Evolutionary conservation across 2,888 invertebrate genomes (phyloP).

Genomic region (Cantharis lateralis): DNA sequence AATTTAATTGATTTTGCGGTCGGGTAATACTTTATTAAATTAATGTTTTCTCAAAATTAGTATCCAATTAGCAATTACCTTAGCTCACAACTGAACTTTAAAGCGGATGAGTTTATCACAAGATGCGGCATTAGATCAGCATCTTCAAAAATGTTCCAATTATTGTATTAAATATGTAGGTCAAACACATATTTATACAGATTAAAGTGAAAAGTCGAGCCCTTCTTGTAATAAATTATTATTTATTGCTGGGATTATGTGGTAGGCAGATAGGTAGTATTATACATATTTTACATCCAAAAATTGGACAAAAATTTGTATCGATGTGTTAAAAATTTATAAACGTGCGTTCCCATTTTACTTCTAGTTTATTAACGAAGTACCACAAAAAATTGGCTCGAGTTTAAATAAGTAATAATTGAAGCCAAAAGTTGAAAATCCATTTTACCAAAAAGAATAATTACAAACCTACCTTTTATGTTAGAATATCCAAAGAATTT

Average conservation of each 20-base stretch:
- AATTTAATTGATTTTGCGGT: background rate
- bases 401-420: background rate
- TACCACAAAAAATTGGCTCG: background rate
- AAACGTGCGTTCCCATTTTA: background rate
- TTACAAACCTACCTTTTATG: conserved; percentile 7
- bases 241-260: background rate
- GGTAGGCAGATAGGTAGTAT: background rate
- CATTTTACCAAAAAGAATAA: background rate
- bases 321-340: background rate
- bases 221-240: background rate
- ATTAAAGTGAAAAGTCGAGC: background rate
- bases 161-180: background rate
- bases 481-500: conserved; percentile 13
- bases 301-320: background rate
- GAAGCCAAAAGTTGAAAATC: background rate
- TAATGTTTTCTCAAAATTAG: background rate
- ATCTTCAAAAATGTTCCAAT: background rate
- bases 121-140: background rate
- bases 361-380: background rate
- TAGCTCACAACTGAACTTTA: background rate
- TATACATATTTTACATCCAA: background rate
- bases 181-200: background rate
- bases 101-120: background rate
- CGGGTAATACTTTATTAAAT: background rate
- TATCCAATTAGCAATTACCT: background rate